Evolutionary conservation across 2,888 invertebrate species (phyloP).

Genomic region (Diplolepis rosae): DNA sequence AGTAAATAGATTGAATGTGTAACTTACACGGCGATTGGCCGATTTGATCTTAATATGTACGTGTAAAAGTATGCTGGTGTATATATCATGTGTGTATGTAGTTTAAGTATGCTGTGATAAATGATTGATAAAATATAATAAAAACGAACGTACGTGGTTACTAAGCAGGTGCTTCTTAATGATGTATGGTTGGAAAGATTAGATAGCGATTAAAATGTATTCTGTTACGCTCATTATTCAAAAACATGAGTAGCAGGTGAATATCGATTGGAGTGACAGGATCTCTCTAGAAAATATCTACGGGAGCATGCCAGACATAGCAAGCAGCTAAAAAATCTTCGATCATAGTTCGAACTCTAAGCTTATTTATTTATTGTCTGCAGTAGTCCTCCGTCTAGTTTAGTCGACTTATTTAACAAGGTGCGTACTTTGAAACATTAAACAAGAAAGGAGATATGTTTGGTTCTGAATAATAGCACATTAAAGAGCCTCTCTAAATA

Average conservation of each 20-base stretch:
- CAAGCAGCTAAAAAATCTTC: slow-evolving; percentile 68
- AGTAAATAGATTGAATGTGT: neutral
- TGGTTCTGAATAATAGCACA: neutral
- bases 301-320: slow-evolving; percentile 72
- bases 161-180: neutral
- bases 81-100: neutral
- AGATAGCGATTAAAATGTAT: slow-evolving; percentile 40
- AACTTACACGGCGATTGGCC: neutral
- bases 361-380: slow-evolving; percentile 37
- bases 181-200: neutral
- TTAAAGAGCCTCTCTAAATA: neutral
- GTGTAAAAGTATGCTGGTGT: neutral
- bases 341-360: slow-evolving; percentile 48
- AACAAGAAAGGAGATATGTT: neutral
- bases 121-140: neutral
- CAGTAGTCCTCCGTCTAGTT: neutral
- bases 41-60: neutral
- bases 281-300: slow-evolving; percentile 64
- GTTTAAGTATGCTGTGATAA: neutral
- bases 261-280: slow-evolving; percentile 54
- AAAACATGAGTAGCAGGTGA: slow-evolving; percentile 42
- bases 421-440: neutral
- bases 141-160: neutral
- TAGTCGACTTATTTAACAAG: neutral
- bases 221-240: slow-evolving; percentile 46